Evolutionary conservation across 2,888 invertebrate genomes (phyloP).

Genomic region (Meta bourneti): DNA sequence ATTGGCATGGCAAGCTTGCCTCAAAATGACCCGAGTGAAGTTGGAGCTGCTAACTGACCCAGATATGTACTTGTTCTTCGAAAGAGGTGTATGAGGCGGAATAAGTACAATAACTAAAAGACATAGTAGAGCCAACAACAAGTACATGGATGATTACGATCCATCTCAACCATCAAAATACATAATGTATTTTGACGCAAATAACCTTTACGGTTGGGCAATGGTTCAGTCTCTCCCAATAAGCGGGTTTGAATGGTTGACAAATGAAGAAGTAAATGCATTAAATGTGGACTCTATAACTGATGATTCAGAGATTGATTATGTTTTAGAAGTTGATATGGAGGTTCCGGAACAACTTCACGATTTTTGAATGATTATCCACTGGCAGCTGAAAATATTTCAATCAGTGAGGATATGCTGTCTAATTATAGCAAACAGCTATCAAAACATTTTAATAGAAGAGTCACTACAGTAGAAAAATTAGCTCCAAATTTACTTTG

Average conservation of each 20-base stretch:
- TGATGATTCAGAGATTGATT: slow-evolving; percentile 15
- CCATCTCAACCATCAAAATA: neutral
- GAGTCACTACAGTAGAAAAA: neutral
- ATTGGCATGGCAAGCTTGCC: slow-evolving; percentile 14
- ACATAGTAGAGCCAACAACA: slow-evolving; percentile 6
- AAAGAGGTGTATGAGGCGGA: slow-evolving; percentile 15
- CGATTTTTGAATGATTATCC: slow-evolving; percentile 75
- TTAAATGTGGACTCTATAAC: neutral
- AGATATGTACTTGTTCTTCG: slow-evolving; percentile 76
- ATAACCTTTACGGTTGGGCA: slow-evolving; percentile 76
- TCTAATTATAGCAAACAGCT: neutral
- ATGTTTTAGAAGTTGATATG: slow-evolving; percentile 44
- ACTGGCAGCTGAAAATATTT: neutral
- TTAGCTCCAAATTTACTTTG: slow-evolving; percentile 3
- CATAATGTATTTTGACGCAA: slow-evolving; percentile 69
- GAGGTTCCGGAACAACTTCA: slow-evolving; percentile 36
- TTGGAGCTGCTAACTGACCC: slow-evolving; percentile 23
- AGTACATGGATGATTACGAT: neutral
- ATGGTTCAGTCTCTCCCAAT: slow-evolving; percentile 60
- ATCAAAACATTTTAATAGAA: neutral
- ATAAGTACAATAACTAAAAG: slow-evolving; percentile 1
- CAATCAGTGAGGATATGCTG: neutral
- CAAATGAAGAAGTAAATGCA: neutral
- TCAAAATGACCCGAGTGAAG: slow-evolving; percentile 4
- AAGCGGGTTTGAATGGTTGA: slow-evolving; percentile 47